Percentiles rank a stretch among this genome's conserved stretches.
Conservation (phyloP, 1,140 invertebrate species). For the Drosophila virilis region DNA sequence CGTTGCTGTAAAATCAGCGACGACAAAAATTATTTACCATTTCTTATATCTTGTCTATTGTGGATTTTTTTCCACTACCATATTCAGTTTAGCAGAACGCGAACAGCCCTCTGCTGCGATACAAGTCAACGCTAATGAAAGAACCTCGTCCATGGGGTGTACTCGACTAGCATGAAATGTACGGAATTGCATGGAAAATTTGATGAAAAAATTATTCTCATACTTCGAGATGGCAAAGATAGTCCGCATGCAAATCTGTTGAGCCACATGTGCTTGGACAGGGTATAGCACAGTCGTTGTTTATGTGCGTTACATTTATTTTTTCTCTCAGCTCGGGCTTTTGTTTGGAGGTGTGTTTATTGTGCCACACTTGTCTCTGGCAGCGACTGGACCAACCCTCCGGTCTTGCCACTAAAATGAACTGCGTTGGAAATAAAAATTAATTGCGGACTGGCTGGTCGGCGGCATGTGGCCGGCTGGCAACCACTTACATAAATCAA, state of each 20-base stretch:
- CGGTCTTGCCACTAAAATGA: constrained; percentile 26
- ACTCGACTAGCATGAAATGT: neutral
- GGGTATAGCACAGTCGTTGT: constrained; percentile 5
- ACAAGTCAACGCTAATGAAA: constrained; percentile 38
- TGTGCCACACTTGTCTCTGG: constrained; percentile 32
- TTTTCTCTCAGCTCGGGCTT: neutral
- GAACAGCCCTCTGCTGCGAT: neutral
- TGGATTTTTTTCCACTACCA: constrained; percentile 24
- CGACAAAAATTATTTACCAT: constrained; percentile 40
- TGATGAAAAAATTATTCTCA: too few relatives aligned
- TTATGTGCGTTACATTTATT: neutral
- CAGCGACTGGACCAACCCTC: constrained; percentile 7
- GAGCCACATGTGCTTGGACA: neutral
- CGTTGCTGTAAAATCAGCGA: constrained; percentile 40
- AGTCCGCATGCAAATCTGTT: too few relatives aligned
- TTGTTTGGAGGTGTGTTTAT: constrained; percentile 47
- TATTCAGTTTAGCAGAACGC: constrained; percentile 11
- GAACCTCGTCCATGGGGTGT: neutral
- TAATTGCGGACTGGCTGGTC: constrained; percentile 40
- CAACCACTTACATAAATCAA: constrained; percentile 47
- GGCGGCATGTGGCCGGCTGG: neutral
- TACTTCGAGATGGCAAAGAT: too few relatives aligned
- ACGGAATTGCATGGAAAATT: neutral
- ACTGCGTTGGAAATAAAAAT: constrained; percentile 48
- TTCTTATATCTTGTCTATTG: constrained; percentile 43